Evolutionary conservation across 2,888 invertebrate species (phyloP).

Genomic region (Caenorhabditis parvicauda): DNA sequence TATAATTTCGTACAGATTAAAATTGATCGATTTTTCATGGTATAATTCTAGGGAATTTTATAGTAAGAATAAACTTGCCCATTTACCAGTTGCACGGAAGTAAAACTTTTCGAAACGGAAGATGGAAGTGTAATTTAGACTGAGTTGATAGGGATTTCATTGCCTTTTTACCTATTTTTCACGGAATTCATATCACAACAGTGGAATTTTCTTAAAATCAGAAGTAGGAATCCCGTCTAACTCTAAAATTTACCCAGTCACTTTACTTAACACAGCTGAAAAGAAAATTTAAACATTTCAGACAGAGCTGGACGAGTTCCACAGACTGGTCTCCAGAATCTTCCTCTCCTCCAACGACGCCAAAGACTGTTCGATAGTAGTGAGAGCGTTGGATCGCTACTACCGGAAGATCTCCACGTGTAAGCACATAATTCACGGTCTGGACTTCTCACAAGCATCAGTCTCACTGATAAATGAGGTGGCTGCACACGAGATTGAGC

Average conservation of each 20-base stretch:
- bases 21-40: no score
- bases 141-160: no score
- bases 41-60: no score
- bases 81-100: no score
- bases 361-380: slow-evolving; percentile 54
- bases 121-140: no score
- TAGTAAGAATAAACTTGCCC: no score
- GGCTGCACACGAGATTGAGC: slow-evolving; percentile 48
- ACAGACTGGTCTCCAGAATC: slow-evolving; percentile 22
- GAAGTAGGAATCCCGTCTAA: background rate
- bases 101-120: no score
- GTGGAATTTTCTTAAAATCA: background rate
- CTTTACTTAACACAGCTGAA: no score
- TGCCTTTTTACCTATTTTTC: background rate
- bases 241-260: no score
- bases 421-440: slow-evolving; percentile 32
- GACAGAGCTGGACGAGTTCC: slow-evolving; percentile 26
- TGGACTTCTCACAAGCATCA: slow-evolving; percentile 45
- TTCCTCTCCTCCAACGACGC: slow-evolving; percentile 42
- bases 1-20: no score
- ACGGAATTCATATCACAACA: background rate
- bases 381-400: slow-evolving; percentile 59
- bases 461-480: slow-evolving; percentile 42
- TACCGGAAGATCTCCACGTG: slow-evolving; percentile 54
- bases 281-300: no score